Base-by-base conservation (phyloP, 1,140 invertebrate species). In the Battus philenor region DNA sequence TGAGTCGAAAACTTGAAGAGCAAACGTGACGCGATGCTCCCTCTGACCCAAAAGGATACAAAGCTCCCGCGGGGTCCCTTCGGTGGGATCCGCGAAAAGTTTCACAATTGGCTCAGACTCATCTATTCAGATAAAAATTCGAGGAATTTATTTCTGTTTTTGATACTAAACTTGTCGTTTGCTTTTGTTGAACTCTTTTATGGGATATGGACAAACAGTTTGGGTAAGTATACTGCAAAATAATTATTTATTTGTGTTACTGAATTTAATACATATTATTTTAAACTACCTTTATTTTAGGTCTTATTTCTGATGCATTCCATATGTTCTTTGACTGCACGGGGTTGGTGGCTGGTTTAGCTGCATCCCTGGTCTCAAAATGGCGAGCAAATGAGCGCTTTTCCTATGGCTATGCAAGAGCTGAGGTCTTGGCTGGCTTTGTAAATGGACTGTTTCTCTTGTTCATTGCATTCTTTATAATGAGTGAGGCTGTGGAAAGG, bases 311-410 rank as follows among this genome's bases (percentile, higher is more conserved):
- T 0, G 98, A 99, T 89, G 96, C 97, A 65, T 99, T 99, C 87
- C 98, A 99, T 83, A 99, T 99, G 98, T 97, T 99, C 75, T 99
- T 99, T 83, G 98, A 99, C 81, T 99, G 97, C 68, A 98, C 97
- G 7, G 97, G 97, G 8, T 86, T 99, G 20, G 84, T 99, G 30
- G 96, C 96, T 41, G 97, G 97, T 9, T 84, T 99, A 27, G 96
- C 93, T 43, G 97, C 97, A 13, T 95, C 97, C 1, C 90, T 99
- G 2, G 93, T 96, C 20, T 95, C 93, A 0, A 95, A 95, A 84
- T 98, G 97, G 96, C 91, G 94, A 79, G 92, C 97, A 0, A 98
- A 97, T 59, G 95, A 98, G 69, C 91, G 93, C 58, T 99, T 91
- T 83, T 96, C 97, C 0, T 99, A 97, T 87, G 97, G 97, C 22